phyloP scores from a whole-genome alignment of 2,113 vertebrate species.

The Campylorhamphus procurvoides region DNA sequence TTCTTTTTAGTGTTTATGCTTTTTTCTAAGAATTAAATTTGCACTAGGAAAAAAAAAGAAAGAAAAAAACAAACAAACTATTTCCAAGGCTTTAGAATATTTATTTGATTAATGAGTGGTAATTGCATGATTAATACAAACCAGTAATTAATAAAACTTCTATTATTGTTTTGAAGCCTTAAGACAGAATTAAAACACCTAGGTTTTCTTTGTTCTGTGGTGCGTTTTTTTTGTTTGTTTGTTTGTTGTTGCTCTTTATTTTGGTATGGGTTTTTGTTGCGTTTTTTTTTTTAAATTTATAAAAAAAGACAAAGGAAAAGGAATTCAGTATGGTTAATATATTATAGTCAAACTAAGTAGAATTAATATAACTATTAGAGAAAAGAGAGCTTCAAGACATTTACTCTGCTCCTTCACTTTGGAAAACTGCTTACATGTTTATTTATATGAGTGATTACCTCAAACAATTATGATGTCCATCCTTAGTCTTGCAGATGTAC shows the following conservation, averaged over 20 bases:
- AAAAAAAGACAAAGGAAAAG: not conserved
- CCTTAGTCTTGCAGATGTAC: not conserved
- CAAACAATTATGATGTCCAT: not conserved
- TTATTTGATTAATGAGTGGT: not conserved
- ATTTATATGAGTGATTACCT: not conserved
- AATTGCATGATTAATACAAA: not conserved
- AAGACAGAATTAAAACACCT: not conserved
- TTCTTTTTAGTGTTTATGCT: not conserved
- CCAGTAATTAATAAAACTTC: not conserved
- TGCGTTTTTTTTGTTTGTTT: not conserved
- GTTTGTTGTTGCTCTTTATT: too few species aligned
- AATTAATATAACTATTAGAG: not conserved
- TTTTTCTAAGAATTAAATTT: not conserved
- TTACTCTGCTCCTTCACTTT: accelerated
- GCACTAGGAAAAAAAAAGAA: not conserved
- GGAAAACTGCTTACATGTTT: not conserved
- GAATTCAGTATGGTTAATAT: not conserved
- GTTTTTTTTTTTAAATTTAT: not conserved
- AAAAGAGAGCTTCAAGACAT: not conserved
- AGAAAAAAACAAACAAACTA: not conserved
- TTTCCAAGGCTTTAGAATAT: not conserved
- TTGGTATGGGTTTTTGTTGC: too few species aligned
- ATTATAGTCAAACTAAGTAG: not conserved
- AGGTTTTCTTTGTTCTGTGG: not conserved
- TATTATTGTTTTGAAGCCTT: not conserved